phyloP scores from a whole-genome alignment of 2,113 vertebrate species.

The Thalassarche chlororhynchos region DNA sequence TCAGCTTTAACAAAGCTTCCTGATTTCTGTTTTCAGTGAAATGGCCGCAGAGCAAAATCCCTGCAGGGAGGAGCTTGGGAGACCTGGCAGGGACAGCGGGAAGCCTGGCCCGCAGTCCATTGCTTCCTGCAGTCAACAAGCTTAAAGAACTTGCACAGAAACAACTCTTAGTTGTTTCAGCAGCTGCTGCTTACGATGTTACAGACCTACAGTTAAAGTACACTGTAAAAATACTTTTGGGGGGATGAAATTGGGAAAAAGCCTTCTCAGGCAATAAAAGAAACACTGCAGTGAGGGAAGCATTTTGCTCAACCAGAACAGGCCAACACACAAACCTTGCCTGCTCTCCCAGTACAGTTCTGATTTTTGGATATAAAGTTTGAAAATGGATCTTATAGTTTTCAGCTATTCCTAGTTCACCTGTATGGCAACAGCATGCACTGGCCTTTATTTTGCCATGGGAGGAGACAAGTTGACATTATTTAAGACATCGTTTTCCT shows the following conservation, averaged over 20 bases:
- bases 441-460: background rate
- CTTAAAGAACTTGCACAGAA: background rate
- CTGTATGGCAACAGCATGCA: background rate
- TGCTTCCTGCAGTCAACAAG: background rate
- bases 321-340: background rate
- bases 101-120: background rate
- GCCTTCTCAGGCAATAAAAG: background rate
- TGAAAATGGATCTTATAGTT: background rate
- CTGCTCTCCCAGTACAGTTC: background rate
- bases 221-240: background rate
- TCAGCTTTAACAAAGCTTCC: background rate
- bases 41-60: background rate
- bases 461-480: background rate
- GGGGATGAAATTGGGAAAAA: background rate
- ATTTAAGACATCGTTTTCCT: background rate
- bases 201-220: background rate
- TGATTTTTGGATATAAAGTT: background rate
- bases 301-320: background rate
- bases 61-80: background rate
- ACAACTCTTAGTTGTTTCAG: background rate
- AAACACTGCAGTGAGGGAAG: background rate
- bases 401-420: background rate
- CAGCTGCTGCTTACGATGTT: background rate
- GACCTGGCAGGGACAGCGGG: fast-evolving
- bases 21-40: background rate